Percentiles rank a stretch among this genome's conserved stretches.
These are phyloP conservation scores for Clytia hemisphaerica DNA, from an alignment of 30 jellyfish, hydroid and myxozoan genomes.

Conservation along the genomic window DNA sequence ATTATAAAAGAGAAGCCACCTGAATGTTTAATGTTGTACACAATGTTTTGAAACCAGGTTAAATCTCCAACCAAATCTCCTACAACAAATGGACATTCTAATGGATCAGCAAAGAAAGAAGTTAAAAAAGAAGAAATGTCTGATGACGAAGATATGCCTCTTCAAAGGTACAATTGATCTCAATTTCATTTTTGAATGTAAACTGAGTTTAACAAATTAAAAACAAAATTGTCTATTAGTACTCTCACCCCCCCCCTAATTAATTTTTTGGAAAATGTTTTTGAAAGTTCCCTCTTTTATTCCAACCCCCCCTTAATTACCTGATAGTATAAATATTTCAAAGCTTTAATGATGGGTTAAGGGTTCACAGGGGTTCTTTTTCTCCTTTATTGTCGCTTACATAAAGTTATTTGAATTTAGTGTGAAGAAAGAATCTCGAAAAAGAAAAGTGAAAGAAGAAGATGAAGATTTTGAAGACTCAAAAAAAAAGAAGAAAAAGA, in stretches of 20 bases:
- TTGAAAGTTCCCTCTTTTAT: neutral
- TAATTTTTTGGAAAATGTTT: neutral
- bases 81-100: no score
- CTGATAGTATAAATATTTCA: no score
- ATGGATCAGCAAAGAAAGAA: neutral
- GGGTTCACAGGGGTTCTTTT: neutral
- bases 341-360: no score
- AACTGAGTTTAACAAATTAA: no score
- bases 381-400: neutral
- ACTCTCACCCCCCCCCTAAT: neutral
- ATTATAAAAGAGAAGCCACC: no score
- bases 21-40: no score
- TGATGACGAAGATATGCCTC: slow-evolving; percentile 2
- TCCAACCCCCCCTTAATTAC: neutral
- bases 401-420: no score
- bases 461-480: slow-evolving; percentile 7
- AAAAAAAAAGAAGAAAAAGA: slow-evolving; percentile 8
- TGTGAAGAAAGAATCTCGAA: neutral
- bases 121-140: neutral
- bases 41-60: no score
- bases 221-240: no score
- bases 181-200: no score
- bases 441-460: neutral
- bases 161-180: neutral
- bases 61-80: no score